phyloP scores from a whole-genome alignment of 37 sponge, comb jelly and placozoan genomes.

The Halichondria panicea region DNA sequence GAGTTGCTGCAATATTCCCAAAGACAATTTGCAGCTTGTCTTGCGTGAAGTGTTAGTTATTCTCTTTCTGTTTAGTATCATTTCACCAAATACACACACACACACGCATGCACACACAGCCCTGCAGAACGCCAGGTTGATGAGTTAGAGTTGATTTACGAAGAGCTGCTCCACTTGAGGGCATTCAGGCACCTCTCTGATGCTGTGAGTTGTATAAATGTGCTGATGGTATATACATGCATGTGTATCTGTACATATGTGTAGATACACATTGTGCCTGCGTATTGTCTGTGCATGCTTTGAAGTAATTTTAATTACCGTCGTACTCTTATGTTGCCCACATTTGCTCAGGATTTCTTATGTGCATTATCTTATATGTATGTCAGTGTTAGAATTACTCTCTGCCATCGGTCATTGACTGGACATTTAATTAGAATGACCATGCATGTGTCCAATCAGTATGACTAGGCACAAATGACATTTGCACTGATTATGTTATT shows the following conservation, averaged over 20 bases:
- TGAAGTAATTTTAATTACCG: background rate
- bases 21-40: background rate
- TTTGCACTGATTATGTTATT: too few relatives aligned
- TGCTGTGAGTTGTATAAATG: slow-evolving; percentile 68
- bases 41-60: background rate
- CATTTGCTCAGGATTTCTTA: background rate
- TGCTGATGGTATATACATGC: background rate
- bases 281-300: background rate
- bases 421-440: too few relatives aligned
- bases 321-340: background rate
- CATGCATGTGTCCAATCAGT: too few relatives aligned
- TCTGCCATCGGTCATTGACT: too few relatives aligned
- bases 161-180: slow-evolving; percentile 77
- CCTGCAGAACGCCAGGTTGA: slow-evolving; percentile 72
- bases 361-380: background rate
- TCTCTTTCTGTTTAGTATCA: background rate
- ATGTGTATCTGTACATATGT: background rate
- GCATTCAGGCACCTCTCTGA: slow-evolving; percentile 80
- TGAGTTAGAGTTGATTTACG: slow-evolving; percentile 77
- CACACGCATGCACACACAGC: slow-evolving; percentile 18
- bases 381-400: too few relatives aligned
- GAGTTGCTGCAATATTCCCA: too few relatives aligned
- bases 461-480: too few relatives aligned
- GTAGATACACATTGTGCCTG: background rate
- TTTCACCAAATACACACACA: background rate